Percentiles rank a stretch among this genome's conserved stretches.
phyloP scores from a whole-genome alignment of 2,888 invertebrate genomes.

The Pyrochroa serraticornis region DNA sequence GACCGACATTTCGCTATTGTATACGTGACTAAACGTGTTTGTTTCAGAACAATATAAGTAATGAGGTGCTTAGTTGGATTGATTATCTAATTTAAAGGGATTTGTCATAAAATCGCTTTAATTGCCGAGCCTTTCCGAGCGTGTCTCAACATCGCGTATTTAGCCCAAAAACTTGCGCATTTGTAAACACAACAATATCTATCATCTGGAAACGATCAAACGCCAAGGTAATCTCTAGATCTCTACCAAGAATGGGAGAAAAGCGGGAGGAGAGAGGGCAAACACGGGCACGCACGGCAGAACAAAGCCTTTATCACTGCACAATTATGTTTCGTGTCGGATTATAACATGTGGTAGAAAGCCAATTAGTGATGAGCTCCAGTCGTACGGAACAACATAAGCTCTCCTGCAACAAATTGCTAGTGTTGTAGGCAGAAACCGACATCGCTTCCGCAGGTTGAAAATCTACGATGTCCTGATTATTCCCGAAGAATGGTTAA shows the following conservation, averaged over 20 bases:
- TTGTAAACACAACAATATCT: slow-evolving; percentile 21
- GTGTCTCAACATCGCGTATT: slow-evolving; percentile 1
- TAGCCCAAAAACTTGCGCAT: background rate
- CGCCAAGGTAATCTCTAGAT: slow-evolving; percentile 10
- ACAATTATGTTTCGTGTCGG: slow-evolving; percentile 57
- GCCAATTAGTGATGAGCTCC: slow-evolving; percentile 56
- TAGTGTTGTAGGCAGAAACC: slow-evolving; percentile 33
- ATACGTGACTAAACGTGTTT: background rate
- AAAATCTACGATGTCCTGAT: background rate
- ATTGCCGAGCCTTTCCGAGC: background rate
- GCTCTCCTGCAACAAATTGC: slow-evolving; percentile 44
- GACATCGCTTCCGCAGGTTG: no score
- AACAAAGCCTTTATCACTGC: slow-evolving; percentile 56
- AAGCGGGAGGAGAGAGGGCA: slow-evolving; percentile 13
- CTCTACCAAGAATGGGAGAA: slow-evolving; percentile 1
- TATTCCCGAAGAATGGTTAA: background rate
- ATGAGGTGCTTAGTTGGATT: slow-evolving; percentile 7
- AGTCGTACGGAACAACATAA: slow-evolving; percentile 53
- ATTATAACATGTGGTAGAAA: slow-evolving; percentile 57
- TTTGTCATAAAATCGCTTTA: slow-evolving; percentile 9
- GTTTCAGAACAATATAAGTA: slow-evolving; percentile 3
- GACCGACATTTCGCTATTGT: slow-evolving; percentile 5
- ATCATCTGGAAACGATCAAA: slow-evolving; percentile 32
- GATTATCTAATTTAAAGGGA: slow-evolving; percentile 5
- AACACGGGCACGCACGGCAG: slow-evolving; percentile 39